Evolutionary conservation across 2,113 vertebrate species (phyloP).

Genomic region (Noctilio leporinus): DNA sequence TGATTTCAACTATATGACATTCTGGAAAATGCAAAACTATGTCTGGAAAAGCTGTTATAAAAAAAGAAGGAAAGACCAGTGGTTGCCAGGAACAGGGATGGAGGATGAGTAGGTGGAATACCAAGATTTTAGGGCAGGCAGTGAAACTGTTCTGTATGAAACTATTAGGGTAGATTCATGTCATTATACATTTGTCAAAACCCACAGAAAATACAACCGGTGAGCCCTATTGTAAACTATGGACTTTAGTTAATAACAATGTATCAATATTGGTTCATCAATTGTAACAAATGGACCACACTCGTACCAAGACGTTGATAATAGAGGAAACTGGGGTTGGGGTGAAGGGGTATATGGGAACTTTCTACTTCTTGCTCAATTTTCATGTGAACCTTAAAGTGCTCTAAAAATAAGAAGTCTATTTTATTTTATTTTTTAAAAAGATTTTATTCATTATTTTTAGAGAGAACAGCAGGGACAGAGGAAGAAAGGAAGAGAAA

Average conservation of each 20-base stretch:
- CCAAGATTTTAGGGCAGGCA: background rate
- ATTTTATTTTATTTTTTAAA: too few relatives aligned
- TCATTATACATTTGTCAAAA: background rate
- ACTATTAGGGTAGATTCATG: background rate
- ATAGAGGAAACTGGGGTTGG: too few relatives aligned
- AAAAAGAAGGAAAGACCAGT: background rate
- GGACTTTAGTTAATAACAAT: background rate
- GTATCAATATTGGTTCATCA: background rate
- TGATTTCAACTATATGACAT: background rate
- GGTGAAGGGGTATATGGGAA: background rate
- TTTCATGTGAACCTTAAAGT: background rate
- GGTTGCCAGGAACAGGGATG: background rate
- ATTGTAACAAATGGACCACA: background rate
- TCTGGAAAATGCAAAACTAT: background rate
- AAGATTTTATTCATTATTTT: too few relatives aligned
- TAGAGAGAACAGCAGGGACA: too few relatives aligned
- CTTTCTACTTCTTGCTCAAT: background rate
- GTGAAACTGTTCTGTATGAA: background rate
- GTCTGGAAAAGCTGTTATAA: background rate
- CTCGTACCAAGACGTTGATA: background rate
- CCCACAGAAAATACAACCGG: background rate
- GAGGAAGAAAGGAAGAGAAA: too few relatives aligned
- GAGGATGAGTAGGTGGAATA: background rate
- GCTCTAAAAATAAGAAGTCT: background rate
- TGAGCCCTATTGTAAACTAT: background rate